Percentiles rank a stretch among this genome's conserved stretches.
These are phyloP conservation scores for Spilarctia lutea DNA, from an alignment of 2,888 invertebrate genomes.

Conservation along the genomic window DNA sequence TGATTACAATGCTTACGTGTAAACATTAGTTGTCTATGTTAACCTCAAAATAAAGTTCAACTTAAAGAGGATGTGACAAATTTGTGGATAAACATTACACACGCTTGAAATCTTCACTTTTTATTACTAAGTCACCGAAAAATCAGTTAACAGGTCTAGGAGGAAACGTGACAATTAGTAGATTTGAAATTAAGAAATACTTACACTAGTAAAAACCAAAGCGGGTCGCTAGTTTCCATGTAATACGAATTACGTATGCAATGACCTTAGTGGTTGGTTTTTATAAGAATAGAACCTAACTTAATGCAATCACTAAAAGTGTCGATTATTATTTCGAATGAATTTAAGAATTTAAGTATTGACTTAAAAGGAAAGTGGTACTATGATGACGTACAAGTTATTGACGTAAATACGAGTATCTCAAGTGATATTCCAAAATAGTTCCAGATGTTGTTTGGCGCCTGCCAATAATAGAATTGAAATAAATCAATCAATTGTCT, in stretches of 20 bases:
- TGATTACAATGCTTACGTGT: background rate
- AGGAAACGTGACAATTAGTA: background rate
- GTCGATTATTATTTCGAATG: background rate
- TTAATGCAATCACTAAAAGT: background rate
- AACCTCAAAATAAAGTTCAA: background rate
- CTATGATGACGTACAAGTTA: background rate
- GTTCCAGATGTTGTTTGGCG: background rate
- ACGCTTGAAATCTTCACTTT: background rate
- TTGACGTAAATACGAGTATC: background rate
- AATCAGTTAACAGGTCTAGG: background rate
- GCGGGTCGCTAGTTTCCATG: background rate
- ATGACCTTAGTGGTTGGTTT: conserved; percentile 1
- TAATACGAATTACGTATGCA: background rate
- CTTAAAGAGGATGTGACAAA: background rate
- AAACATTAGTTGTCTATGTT: background rate
- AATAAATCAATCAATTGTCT: background rate
- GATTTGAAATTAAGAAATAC: background rate
- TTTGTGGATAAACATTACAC: background rate
- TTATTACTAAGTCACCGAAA: background rate
- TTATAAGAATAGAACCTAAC: background rate
- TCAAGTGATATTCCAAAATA: background rate
- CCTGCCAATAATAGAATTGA: background rate
- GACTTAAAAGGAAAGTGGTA: background rate
- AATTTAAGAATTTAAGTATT: background rate
- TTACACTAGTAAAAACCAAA: background rate